Evolutionary conservation across 2,797 vertebrate species (phyloP).

Genomic region (Phoebastria nigripes): DNA sequence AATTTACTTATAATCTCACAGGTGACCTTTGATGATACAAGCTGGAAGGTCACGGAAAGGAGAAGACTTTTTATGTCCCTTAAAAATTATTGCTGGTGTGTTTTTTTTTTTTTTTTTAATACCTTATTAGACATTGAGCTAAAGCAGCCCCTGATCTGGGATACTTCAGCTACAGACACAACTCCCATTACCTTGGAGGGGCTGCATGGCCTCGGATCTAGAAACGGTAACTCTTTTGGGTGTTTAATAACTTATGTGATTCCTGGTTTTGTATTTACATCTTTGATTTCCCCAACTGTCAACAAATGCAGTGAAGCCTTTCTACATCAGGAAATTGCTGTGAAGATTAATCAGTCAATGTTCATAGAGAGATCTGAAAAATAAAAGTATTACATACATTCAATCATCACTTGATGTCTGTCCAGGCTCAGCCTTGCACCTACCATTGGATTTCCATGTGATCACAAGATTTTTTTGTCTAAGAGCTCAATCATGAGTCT

Average conservation of each 20-base stretch:
- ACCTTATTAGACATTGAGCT: background rate
- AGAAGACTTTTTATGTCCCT: background rate
- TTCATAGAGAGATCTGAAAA: background rate
- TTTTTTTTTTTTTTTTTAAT: too few relatives aligned
- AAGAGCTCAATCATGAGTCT: background rate
- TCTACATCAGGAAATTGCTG: background rate
- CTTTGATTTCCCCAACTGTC: background rate
- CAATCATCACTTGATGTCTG: background rate
- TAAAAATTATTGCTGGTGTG: background rate
- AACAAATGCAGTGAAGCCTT: background rate
- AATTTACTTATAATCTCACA: conserved; percentile 39
- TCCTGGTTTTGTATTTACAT: background rate
- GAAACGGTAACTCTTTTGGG: background rate
- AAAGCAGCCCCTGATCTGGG: background rate
- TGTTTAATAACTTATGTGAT: background rate
- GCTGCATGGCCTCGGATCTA: rapidly evolving
- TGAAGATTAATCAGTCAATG: background rate
- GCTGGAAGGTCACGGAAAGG: conserved; percentile 25
- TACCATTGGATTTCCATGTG: background rate
- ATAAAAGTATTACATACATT: background rate
- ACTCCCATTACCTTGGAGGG: background rate
- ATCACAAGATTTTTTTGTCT: background rate
- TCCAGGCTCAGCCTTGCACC: background rate
- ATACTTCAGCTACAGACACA: background rate
- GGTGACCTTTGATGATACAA: conserved; percentile 56